Percentiles rank a stretch among this genome's conserved stretches.
These are phyloP conservation scores for Campoplex capitator DNA, from an alignment of 2,888 invertebrate species.

Conservation along the genomic window DNA sequence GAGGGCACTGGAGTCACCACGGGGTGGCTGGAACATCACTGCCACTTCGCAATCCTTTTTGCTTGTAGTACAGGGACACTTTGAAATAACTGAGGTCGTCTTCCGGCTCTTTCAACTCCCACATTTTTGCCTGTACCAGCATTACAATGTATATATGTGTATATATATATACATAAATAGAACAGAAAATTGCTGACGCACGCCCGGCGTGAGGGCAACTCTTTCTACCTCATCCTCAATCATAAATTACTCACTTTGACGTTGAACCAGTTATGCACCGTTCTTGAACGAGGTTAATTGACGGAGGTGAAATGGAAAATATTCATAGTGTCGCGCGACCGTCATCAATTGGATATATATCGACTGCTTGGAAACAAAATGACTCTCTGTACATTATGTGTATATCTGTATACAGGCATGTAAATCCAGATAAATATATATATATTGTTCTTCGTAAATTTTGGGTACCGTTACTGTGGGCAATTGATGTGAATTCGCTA, in stretches of 20 bases:
- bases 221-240: constrained; percentile 58
- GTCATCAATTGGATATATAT: constrained; percentile 30
- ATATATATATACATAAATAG: constrained; percentile 11
- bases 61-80: constrained; percentile 43
- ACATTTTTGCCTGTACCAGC: not conserved
- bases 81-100: constrained; percentile 51
- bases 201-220: constrained; percentile 63
- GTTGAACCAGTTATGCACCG: constrained; percentile 72
- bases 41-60: constrained; percentile 54
- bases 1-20: constrained; percentile 67
- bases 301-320: constrained; percentile 64
- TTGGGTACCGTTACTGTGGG: not conserved
- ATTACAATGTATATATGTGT: constrained; percentile 8
- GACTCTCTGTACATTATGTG: not conserved
- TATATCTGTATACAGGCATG: not conserved
- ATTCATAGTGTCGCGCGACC: constrained; percentile 48
- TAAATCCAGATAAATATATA: too few relatives aligned
- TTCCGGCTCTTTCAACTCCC: constrained; percentile 35
- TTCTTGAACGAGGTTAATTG: constrained; percentile 64
- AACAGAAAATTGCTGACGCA: constrained; percentile 26
- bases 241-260: constrained; percentile 75
- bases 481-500: constrained; percentile 31
- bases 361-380: not conserved
- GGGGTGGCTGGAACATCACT: constrained; percentile 60
- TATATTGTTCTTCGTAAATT: not conserved